Evolutionary conservation across 2,888 invertebrate genomes (phyloP), one percentile per base, ranked within the genome.

Genomic region (Candidula unifasciata): DNA sequence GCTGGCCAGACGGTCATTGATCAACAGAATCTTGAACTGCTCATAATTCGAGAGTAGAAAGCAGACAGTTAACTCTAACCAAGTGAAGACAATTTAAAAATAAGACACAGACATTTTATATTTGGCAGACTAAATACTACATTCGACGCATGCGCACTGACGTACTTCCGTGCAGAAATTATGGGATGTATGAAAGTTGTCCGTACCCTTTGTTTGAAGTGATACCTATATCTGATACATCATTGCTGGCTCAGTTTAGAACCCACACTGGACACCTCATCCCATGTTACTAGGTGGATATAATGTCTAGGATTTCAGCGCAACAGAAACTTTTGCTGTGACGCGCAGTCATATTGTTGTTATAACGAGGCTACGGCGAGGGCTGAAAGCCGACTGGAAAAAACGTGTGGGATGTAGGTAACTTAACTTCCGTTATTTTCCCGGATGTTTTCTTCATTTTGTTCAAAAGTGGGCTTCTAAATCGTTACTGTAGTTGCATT

Each of bases 171-270:
- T 68, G 8, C 1, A 44, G 30, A 78, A 78, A 83, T 83, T 83
- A 83, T 83, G 83, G 83, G 78, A 37, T 71, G 54, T 35, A 10
- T 24, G 78, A 80, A 83, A 83, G 83, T 83, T 83, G n/a, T 78
- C 83, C 83, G 83, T 71, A 83, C 83, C 78, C 83, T 83, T 83
- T 83, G 78, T 83, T 83, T 83, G 78, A 83, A 83, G 83, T 71
- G n/a, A 21, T 73, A 73, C 66, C 35, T 24, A 27, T 35, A 35
- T 33, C 3, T 1, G 35, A 68, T 13, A 33, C 35, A 69, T 21
- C 35, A 13, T 2, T 18, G 37, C 16, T 27, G n/a, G 5, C 18
- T 13, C n/a, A 44, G 44, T 6, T 13, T 10, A 44, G 8, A 44
- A 6, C 0, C 44, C 8, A 13, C 44, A 44, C 44, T 44, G 44